Evolutionary conservation across 2,888 invertebrate species (phyloP).

Genomic region (Sminthurides aquaticus): DNA sequence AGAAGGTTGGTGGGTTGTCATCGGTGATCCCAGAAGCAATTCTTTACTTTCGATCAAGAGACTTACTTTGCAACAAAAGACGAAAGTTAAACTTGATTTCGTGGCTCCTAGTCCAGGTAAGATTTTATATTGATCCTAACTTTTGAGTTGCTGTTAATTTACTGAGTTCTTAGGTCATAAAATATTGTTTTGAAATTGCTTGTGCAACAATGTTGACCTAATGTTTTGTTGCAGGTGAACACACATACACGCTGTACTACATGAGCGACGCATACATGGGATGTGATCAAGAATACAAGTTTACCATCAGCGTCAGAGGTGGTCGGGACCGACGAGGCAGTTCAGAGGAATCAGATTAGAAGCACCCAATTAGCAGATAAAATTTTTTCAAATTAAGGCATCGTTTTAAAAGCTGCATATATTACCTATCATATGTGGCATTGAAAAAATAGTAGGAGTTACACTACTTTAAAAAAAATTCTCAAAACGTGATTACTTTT

Average conservation of each 20-base stretch:
- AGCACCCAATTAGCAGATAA: too few relatives aligned
- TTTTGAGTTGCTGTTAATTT: neutral
- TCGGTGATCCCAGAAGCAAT: slow-evolving; percentile 91
- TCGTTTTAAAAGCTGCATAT: too few relatives aligned
- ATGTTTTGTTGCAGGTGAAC: slow-evolving; percentile 56
- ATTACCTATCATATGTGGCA: too few relatives aligned
- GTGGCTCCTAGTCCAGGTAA: slow-evolving; percentile 72
- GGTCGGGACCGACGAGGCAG: slow-evolving; percentile 21
- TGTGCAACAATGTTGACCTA: neutral
- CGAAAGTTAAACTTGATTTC: slow-evolving; percentile 81
- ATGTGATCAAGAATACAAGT: slow-evolving; percentile 98
- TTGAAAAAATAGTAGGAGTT: too few relatives aligned
- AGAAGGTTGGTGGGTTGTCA: slow-evolving; percentile 81
- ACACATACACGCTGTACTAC: slow-evolving; percentile 90
- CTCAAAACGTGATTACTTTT: too few relatives aligned
- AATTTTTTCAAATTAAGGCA: too few relatives aligned
- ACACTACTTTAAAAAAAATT: too few relatives aligned
- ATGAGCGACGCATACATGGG: slow-evolving; percentile 99
- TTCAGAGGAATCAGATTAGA: slow-evolving; percentile 9
- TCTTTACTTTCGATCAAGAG: slow-evolving; percentile 94
- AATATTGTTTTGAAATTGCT: neutral
- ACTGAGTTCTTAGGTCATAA: neutral
- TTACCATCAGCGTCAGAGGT: slow-evolving; percentile 70
- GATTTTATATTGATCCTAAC: slow-evolving; percentile 17
- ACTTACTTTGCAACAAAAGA: slow-evolving; percentile 85